phyloP scores from a whole-genome alignment of 2,797 vertebrate genomes.

The Poecilia wingei region DNA sequence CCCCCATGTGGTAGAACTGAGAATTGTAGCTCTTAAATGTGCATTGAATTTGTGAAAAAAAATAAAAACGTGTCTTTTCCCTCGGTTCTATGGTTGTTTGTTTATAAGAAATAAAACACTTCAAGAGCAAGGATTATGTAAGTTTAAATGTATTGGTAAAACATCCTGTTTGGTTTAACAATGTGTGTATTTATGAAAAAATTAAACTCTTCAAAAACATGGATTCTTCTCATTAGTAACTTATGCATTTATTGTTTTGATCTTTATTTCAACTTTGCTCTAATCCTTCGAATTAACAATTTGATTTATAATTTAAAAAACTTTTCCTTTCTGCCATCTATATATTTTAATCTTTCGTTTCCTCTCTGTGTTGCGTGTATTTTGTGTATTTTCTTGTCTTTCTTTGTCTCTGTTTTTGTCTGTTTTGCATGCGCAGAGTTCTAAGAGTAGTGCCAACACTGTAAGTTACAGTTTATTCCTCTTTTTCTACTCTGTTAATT shows the following conservation, averaged over 20 bases:
- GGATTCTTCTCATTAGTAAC: constrained; percentile 41
- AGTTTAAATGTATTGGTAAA: background rate
- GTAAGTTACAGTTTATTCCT: constrained; percentile 89
- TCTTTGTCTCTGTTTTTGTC: constrained; percentile 86
- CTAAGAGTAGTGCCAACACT: constrained; percentile 98
- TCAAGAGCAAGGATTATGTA: background rate
- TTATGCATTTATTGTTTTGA: constrained; percentile 22
- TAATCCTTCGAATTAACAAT: constrained; percentile 49
- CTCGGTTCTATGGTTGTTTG: background rate
- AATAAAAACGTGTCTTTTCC: background rate
- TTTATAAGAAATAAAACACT: background rate
- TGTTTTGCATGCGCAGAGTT: constrained; percentile 98
- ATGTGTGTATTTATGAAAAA: background rate
- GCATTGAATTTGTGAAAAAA: constrained; percentile 2
- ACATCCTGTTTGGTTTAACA: background rate
- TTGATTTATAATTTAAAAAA: constrained; percentile 52
- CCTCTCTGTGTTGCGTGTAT: constrained; percentile 75
- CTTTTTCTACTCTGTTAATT: constrained; percentile 62
- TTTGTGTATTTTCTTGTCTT: constrained; percentile 87
- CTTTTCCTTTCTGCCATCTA: constrained; percentile 82
- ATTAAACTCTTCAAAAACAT: constrained; percentile 28
- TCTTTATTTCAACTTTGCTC: constrained; percentile 46
- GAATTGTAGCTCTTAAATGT: constrained; percentile 38
- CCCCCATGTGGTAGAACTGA: constrained; percentile 69
- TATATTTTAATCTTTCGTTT: constrained; percentile 64